Percentiles rank a stretch among this genome's conserved stretches.
These are phyloP conservation scores for Chondrilla cf. caribensis DNA, from an alignment of 37 sponge, comb jelly and placozoan genomes.

Conservation along the genomic window DNA sequence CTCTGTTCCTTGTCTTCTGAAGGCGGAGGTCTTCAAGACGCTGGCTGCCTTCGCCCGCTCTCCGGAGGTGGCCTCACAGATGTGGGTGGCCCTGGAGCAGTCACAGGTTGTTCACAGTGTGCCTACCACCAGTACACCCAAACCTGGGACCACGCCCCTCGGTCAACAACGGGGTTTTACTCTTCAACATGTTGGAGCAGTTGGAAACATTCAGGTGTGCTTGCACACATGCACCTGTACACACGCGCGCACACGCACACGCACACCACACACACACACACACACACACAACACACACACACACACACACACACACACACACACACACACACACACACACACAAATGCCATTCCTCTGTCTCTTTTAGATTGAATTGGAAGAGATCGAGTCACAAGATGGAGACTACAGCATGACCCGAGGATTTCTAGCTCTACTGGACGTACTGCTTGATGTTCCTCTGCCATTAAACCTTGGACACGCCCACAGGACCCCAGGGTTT, in stretches of 20 bases:
- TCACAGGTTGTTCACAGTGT: conserved; percentile 36
- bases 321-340: too few relatives aligned
- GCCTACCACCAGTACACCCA: neutral
- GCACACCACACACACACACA: too few relatives aligned
- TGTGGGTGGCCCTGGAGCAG: conserved; percentile 81
- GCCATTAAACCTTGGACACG: conserved; percentile 76
- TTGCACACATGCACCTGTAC: too few relatives aligned
- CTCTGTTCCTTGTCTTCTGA: conserved; percentile 78
- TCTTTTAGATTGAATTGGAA: conserved; percentile 85
- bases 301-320: too few relatives aligned
- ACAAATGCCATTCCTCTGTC: too few relatives aligned
- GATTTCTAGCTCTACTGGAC: conserved; percentile 83
- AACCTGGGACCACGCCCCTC: conserved; percentile 3
- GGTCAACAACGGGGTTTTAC: conserved; percentile 16
- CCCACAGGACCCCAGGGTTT: conserved; percentile 78
- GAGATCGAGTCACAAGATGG: conserved; percentile 91
- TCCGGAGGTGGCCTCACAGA: conserved; percentile 73
- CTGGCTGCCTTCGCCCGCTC: conserved; percentile 82
- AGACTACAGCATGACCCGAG: conserved; percentile 89
- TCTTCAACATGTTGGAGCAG: neutral
- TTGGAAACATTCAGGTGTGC: conserved; percentile 1
- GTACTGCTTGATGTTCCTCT: conserved; percentile 69
- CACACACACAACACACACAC: too few relatives aligned
- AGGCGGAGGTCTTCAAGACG: conserved; percentile 76
- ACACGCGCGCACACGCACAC: too few relatives aligned